Conservation (phyloP, 1,140 invertebrate species). For the Lucilia sericata region DNA sequence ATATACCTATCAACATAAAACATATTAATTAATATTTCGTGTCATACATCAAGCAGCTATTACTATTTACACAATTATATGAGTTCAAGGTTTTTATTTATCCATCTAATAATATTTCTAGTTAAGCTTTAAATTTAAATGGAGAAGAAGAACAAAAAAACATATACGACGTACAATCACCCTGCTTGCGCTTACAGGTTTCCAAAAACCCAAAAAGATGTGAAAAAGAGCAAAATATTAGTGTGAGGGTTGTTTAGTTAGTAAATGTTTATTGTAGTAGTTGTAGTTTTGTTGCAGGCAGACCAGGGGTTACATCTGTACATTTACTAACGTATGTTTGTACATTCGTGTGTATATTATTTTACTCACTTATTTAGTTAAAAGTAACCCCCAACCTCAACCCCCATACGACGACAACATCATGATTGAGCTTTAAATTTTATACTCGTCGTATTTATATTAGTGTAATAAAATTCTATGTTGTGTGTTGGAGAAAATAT, state of each 20-base stretch:
- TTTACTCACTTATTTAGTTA: constrained; percentile 2
- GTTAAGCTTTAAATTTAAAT: constrained; percentile 7
- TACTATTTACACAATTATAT: background rate
- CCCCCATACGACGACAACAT: background rate
- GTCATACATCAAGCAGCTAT: background rate
- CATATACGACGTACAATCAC: constrained; percentile 23
- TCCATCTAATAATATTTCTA: constrained; percentile 28
- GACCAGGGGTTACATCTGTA: background rate
- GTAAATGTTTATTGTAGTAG: background rate
- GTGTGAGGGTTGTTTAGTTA: constrained; percentile 28
- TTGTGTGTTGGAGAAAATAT: constrained; percentile 29
- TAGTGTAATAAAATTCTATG: background rate
- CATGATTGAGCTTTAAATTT: background rate
- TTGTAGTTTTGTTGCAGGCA: constrained; percentile 3
- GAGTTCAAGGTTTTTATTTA: constrained; percentile 38
- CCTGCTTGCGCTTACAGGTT: constrained; percentile 23
- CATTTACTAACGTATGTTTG: background rate
- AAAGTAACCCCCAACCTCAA: constrained; percentile 19
- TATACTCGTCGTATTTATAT: background rate
- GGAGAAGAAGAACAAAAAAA: background rate
- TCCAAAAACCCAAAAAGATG: background rate
- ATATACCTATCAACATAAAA: background rate
- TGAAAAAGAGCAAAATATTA: background rate
- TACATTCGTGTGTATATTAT: background rate
- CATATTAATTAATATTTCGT: background rate